These are phyloP conservation scores for Lophius americanus DNA, from an alignment of 2,797 vertebrate species.

Conservation along the genomic window DNA sequence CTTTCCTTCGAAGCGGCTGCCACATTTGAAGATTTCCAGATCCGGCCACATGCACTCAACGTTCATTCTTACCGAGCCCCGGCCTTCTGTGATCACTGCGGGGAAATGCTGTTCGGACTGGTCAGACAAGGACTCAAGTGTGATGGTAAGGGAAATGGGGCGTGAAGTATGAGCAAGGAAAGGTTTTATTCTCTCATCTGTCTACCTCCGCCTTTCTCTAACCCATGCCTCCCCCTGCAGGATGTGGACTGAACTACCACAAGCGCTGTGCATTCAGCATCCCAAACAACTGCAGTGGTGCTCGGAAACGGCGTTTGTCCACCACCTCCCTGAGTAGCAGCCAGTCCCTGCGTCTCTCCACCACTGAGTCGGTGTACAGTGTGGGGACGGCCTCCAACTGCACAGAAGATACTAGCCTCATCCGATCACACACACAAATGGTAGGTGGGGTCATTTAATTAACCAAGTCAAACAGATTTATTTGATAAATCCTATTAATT, in stretches of 20 bases:
- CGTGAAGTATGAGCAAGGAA: slow-evolving; percentile 5
- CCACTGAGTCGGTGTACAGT: slow-evolving; percentile 83
- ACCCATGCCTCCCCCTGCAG: slow-evolving; percentile 75
- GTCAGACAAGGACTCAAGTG: slow-evolving; percentile 94
- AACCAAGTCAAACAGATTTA: too few relatives aligned
- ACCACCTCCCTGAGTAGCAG: slow-evolving; percentile 88
- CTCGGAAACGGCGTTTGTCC: slow-evolving; percentile 89
- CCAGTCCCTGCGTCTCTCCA: slow-evolving; percentile 87
- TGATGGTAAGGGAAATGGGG: slow-evolving; percentile 83
- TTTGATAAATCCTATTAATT: too few relatives aligned
- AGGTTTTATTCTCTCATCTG: neutral
- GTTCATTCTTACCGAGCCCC: slow-evolving; percentile 93
- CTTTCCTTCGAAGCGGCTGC: slow-evolving; percentile 81
- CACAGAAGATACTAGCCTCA: slow-evolving; percentile 77
- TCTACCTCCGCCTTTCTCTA: slow-evolving; percentile 13
- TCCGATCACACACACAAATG: slow-evolving; percentile 84
- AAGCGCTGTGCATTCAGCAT: slow-evolving; percentile 95
- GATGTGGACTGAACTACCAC: slow-evolving; percentile 94
- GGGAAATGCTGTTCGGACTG: slow-evolving; percentile 93
- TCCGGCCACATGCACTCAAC: slow-evolving; percentile 90
- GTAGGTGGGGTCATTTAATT: slow-evolving; percentile 48
- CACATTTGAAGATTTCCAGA: slow-evolving; percentile 93
- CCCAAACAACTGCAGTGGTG: slow-evolving; percentile 93
- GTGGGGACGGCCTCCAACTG: slow-evolving; percentile 70
- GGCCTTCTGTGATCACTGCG: slow-evolving; percentile 95